phyloP scores from a whole-genome alignment of 1,140 invertebrate genomes.

The Cyphomyrmex costatus region DNA sequence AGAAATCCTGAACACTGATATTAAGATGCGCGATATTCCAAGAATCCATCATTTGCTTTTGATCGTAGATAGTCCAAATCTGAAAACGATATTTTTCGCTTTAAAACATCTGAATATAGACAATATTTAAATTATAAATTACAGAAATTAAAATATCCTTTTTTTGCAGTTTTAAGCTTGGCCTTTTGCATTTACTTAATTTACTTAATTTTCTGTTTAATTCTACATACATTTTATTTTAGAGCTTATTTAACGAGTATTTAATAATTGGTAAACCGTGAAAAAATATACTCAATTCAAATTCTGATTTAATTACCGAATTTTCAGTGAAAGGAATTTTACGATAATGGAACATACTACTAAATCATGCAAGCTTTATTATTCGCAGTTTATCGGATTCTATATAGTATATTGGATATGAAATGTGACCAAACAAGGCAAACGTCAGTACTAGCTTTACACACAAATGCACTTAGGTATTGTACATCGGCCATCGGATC shows the following conservation, averaged over 20 bases:
- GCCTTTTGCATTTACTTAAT: too few relatives aligned
- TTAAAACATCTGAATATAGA: neutral
- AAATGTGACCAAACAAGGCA: conserved; percentile 20
- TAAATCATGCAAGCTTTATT: conserved; percentile 6
- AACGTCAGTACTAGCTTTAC: conserved; percentile 12
- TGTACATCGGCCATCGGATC: conserved; percentile 16
- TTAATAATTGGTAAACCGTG: neutral
- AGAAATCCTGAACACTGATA: neutral
- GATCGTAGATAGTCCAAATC: neutral
- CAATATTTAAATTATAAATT: neutral
- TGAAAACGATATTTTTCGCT: conserved; percentile 6
- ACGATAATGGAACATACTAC: neutral
- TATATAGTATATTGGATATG: neutral
- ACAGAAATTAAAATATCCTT: conserved; percentile 10
- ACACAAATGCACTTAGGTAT: conserved; percentile 53
- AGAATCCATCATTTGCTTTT: neutral
- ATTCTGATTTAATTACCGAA: neutral
- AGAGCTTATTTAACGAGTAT: neutral
- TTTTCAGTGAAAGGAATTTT: neutral
- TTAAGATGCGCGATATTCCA: neutral
- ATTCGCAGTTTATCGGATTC: conserved; percentile 3
- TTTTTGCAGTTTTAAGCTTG: neutral
- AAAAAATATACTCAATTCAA: neutral
- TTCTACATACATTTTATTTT: neutral
- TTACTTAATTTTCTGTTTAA: neutral